These are phyloP conservation scores for Rattus rattus DNA, from an alignment of 2,113 vertebrate species.

Conservation along the genomic window DNA sequence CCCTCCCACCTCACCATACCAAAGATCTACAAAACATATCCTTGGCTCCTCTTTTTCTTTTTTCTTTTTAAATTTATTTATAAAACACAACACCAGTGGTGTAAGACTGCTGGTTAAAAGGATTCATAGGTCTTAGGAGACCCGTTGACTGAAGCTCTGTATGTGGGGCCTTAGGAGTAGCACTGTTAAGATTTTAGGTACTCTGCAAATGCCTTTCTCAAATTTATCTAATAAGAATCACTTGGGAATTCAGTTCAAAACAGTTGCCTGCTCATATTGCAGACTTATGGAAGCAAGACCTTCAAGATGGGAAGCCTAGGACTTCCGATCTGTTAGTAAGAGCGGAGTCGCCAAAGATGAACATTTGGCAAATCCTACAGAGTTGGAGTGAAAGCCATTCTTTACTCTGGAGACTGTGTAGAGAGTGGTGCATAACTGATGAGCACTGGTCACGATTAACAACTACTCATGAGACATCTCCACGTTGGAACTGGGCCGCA, in stretches of 20 bases:
- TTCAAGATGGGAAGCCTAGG: neutral
- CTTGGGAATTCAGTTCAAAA: neutral
- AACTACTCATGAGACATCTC: neutral
- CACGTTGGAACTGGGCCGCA: neutral
- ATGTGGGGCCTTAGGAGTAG: neutral
- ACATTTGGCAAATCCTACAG: neutral
- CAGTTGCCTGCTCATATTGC: neutral
- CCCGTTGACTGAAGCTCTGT: neutral
- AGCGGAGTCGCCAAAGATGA: neutral
- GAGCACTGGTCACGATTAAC: neutral
- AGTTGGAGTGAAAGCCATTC: neutral
- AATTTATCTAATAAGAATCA: neutral
- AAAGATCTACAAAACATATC: too few species aligned
- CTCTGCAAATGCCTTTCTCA: neutral
- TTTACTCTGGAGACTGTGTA: neutral
- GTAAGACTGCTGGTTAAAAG: neutral
- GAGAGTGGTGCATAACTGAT: rapidly evolving
- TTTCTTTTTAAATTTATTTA: too few species aligned
- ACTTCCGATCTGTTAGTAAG: neutral
- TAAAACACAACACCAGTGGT: neutral
- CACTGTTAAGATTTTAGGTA: neutral
- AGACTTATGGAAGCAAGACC: neutral
- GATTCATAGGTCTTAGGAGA: neutral
- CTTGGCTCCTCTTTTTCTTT: too few species aligned
- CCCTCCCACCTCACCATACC: too few species aligned